These are phyloP conservation scores for Drosophila bifasciata DNA, from an alignment of 1,140 invertebrate species.

Conservation along the genomic window DNA sequence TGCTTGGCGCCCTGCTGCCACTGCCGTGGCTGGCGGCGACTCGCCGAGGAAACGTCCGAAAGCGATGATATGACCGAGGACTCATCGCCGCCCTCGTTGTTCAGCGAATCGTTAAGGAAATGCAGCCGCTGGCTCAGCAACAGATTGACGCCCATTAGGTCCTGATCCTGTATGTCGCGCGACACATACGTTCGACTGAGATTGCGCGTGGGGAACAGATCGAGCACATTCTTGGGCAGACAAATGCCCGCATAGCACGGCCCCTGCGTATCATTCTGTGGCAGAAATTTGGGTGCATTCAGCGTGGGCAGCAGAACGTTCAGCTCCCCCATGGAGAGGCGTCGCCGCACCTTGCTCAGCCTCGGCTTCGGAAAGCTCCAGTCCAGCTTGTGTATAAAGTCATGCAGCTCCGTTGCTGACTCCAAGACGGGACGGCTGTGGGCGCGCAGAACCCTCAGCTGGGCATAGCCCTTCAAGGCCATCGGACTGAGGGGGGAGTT, in stretches of 20 bases:
- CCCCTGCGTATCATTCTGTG: conserved; percentile 68
- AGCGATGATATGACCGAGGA: conserved; percentile 75
- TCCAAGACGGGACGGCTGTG: conserved; percentile 85
- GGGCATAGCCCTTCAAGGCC: conserved; percentile 92
- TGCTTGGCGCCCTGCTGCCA: conserved; percentile 67
- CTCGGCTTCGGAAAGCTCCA: conserved; percentile 68
- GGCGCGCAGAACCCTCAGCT: conserved; percentile 89
- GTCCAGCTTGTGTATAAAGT: conserved; percentile 66
- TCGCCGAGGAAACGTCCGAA: conserved; percentile 76
- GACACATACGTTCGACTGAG: conserved; percentile 77
- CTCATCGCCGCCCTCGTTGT: conserved; percentile 77
- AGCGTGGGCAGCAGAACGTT: conserved; percentile 66
- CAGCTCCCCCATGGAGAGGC: conserved; percentile 63
- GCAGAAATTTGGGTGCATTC: conserved; percentile 72
- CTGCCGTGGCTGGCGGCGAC: conserved; percentile 60
- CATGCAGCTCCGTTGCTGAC: conserved; percentile 71
- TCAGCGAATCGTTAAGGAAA: conserved; percentile 76
- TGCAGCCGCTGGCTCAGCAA: conserved; percentile 64
- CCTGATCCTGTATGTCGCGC: conserved; percentile 79
- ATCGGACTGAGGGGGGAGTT: conserved; percentile 85
- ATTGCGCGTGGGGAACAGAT: conserved; percentile 88
- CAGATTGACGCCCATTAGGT: conserved; percentile 68
- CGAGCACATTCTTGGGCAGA: conserved; percentile 88
- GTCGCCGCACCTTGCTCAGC: conserved; percentile 58
- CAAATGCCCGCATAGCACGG: conserved; percentile 87